phyloP scores from a whole-genome alignment of 2,113 vertebrate genomes.

The Hyaena hyaena region DNA sequence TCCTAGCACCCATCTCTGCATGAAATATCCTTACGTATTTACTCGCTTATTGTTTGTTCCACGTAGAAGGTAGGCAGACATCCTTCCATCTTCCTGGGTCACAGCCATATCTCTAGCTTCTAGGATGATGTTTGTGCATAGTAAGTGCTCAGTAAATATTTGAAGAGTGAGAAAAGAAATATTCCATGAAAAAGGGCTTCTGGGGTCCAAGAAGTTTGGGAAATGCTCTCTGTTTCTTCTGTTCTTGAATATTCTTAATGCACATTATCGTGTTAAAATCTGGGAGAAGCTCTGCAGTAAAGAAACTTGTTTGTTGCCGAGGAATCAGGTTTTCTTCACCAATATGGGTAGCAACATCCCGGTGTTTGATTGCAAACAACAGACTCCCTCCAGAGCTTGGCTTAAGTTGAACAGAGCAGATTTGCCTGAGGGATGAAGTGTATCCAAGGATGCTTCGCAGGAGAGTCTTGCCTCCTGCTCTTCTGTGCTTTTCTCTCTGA shows the following conservation, averaged over 20 bases:
- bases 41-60: not conserved
- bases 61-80: not conserved
- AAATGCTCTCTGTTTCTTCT: not conserved
- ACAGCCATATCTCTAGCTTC: not conserved
- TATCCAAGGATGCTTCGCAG: not conserved
- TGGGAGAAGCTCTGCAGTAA: not conserved
- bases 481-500: not conserved
- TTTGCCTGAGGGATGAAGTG: not conserved
- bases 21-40: not conserved
- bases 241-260: not conserved
- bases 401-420: not conserved
- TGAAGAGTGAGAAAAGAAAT: not conserved
- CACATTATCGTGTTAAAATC: not conserved
- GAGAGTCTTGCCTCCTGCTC: not conserved
- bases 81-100: not conserved
- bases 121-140: fast-evolving
- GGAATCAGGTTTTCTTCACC: not conserved
- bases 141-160: not conserved
- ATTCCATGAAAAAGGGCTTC: not conserved
- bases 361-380: not conserved
- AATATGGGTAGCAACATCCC: fast-evolving
- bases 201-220: not conserved
- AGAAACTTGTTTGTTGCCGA: no score
- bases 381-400: not conserved
- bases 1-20: not conserved